A percentile compares a stretch with the other conserved stretches of the same genome.
These are phyloP conservation scores for Mastomys natalensis DNA, from an alignment of 2,113 vertebrate species.

Conservation along the genomic window DNA sequence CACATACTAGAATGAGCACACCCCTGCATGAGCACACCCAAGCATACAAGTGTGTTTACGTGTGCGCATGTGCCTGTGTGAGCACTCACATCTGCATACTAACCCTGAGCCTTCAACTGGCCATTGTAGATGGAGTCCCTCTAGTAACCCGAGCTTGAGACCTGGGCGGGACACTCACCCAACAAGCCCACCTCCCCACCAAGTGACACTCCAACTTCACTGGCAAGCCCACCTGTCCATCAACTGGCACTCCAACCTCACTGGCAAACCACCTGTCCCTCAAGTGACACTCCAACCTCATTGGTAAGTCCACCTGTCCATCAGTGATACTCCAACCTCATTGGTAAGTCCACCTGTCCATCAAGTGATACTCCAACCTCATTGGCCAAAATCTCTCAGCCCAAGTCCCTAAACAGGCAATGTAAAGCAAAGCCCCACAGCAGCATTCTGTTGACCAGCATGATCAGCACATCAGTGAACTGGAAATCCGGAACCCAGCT, in stretches of 20 bases:
- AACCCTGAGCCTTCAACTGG: not conserved
- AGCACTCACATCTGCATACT: not conserved
- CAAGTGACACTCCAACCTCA: not conserved
- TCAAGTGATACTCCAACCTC: not conserved
- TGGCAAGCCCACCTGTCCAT: not conserved
- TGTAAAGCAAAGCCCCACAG: not conserved
- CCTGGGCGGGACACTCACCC: not conserved
- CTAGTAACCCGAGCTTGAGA: not conserved
- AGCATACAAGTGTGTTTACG: no score
- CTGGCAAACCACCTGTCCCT: not conserved
- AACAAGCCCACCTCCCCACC: not conserved
- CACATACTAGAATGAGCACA: not conserved
- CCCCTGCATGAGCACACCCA: not conserved
- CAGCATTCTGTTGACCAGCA: not conserved
- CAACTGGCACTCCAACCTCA: not conserved
- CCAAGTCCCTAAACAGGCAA: not conserved
- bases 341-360: not conserved
- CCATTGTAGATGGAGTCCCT: no score
- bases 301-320: not conserved
- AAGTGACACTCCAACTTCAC: not conserved
- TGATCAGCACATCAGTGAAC: not conserved
- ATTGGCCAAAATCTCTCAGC: not conserved
- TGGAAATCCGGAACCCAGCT: not conserved
- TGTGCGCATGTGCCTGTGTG: not conserved
- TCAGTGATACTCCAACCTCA: not conserved